Evolutionary conservation across 2,113 vertebrate genomes (phyloP), one percentile per base, ranked within the genome.

Genomic region (Scomber colias): DNA sequence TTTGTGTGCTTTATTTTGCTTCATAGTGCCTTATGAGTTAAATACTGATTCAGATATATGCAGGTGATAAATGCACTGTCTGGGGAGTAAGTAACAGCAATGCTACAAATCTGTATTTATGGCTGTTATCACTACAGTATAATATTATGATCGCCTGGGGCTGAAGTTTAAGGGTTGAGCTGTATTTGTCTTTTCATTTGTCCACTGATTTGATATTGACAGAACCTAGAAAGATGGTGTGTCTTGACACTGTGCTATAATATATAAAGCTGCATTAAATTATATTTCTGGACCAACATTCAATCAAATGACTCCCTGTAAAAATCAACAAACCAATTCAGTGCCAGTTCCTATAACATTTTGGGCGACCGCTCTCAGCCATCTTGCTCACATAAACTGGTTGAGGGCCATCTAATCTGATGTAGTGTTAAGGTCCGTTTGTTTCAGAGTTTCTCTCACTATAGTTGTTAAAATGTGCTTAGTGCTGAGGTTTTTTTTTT

Each of bases 321-420:
- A 89, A 82, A 84, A 75, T 81, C 83, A 90, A 85, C 79, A 77
- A 83, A 75, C 68, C 79, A 77, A 54, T 62, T 69, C 61, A 65
- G 50, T 81, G 62, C 46, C 67, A 73, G 57, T 60, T 53, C 61
- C 59, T 54, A 72, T 88, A 80, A 83, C 84, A 62, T 44, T 62
- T 14, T 62, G 60, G 14, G 45, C 57, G 30, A 79, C 16, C 27
- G 5, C 50, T 68, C 62, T 51, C 49, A 49, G 61, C 56, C 40
- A 71, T 79, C 19, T 55, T 13, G 14, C 49, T 46, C 64, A 59
- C 69, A 78, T 71, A 70, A 71, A 66, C 17, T 45, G 73, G 45
- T 64, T 70, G 49, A 71, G 73, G 9, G 49, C 40, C 17, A 49
- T 50, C 67, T 70, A 17, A 66, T 17, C 16, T 69, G 53, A 80